Base-by-base conservation (phyloP, 2,113 vertebrate species). In the Crotalus tigris region DNA sequence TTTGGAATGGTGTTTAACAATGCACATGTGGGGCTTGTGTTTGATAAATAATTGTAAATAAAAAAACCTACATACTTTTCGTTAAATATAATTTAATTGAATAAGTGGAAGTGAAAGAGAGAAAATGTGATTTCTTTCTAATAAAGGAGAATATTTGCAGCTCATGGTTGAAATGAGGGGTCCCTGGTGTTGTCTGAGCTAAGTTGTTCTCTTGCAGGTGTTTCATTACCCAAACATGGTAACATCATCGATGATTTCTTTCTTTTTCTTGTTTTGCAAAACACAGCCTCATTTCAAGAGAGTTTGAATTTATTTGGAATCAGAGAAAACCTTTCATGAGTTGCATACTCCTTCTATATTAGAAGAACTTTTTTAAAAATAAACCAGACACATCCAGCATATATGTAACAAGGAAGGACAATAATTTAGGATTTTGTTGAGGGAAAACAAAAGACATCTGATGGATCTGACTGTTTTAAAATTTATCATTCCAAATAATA, bases 271-370 rank as follows among this genome's bases (percentile, higher is more conserved):
- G 44, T 90, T 39, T 94, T 91, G 23, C 33, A 95, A 92, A 93
- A 94, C 94, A 85, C 5, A 87, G 94, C 94, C 33, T 94, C 87
- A 90, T 33, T 39, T 64, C 44, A 88, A 95, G 85, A 88, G 93
- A 44, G 92, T 53, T 61, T 17, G 85, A 49, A 10, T 94, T 95
- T 85, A 39, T 15, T 21, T 81, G 29, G 39, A 24, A 21, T 44
- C 39, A 46, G 23, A 24, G 44, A 46, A 44, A 53, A 3, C 4
- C 85, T 86, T 51, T 29, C 24, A n/a, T 5, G 21, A 44, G 11
- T 12, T 15, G 44, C 8, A 49, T 24, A 17, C 5, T 23, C 46
- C 39, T 90, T 10, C 39, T 10, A 10, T 55, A 64, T 51, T 49
- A 59, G 26, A 91, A 59, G n/a, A 21, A 7, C 9, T 44, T 46